Conservation (phyloP, 1,140 invertebrate genomes). For the Zaprionus ornatus region DNA sequence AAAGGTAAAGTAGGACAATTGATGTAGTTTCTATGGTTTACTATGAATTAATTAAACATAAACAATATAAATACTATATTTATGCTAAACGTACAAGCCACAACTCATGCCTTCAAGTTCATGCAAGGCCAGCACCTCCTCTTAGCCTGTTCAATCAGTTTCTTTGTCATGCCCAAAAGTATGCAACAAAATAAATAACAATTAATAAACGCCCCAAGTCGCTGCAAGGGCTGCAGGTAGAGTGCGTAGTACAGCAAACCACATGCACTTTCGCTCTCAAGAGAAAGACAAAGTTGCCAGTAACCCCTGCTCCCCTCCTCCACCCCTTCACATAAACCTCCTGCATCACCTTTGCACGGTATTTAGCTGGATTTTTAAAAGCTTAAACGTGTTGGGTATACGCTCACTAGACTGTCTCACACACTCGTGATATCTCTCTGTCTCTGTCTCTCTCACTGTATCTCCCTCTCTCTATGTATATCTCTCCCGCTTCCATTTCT, state of each 20-base stretch:
- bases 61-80: too few species aligned
- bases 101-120: not conserved
- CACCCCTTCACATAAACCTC: not conserved
- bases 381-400: conserved; percentile 72
- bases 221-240: not conserved
- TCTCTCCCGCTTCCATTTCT: not conserved
- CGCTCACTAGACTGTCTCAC: conserved; percentile 17
- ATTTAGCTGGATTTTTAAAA: conserved; percentile 67
- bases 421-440: not conserved
- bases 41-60: too few species aligned
- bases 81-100: not conserved
- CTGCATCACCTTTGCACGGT: not conserved
- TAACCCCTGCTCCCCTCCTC: not conserved
- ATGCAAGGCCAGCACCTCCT: not conserved
- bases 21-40: too few species aligned
- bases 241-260: not conserved
- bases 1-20: too few species aligned
- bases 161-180: not conserved
- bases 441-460: too few species aligned
- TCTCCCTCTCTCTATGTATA: not conserved
- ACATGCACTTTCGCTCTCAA: conserved; percentile 44
- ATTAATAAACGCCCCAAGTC: conserved; percentile 65
- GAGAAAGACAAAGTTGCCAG: conserved; percentile 27
- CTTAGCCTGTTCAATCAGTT: not conserved
- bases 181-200: conserved; percentile 62